Evolutionary conservation across 1,140 invertebrate species (phyloP), one percentile per base, ranked within the genome.

Genomic region (Cheumatopsyche charites): DNA sequence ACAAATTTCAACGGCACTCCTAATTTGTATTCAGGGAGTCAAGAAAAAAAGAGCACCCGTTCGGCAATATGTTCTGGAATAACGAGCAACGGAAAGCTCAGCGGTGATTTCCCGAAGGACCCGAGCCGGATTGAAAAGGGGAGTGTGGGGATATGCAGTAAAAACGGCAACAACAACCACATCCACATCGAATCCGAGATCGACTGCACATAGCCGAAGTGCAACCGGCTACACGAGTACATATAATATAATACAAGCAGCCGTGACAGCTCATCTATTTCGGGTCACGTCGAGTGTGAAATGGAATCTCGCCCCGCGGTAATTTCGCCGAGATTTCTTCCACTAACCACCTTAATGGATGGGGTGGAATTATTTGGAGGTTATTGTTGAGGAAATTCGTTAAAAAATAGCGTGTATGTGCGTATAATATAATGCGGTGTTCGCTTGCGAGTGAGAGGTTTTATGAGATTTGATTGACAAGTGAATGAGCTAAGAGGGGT

Each of bases 201-300:
- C 9, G 9, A 36, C 29, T 4, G 29, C 9, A 36, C 9, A 36
- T 36, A 36, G 29, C 29, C 3, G 9, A 3, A 36, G 29, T 36
- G 29, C 29, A 36, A 36, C 29, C 9, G 9, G 29, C 29, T n/a
- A n/a, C n/a, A n/a, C n/a, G n/a, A n/a, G n/a, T n/a, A n/a, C n/a
- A n/a, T n/a, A n/a, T n/a, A n/a, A n/a, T n/a, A n/a, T n/a, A n/a
- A n/a, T n/a, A n/a, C n/a, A n/a, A 36, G 62, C 17, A 47, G 23
- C 29, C 45, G 25, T 72, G 73, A 75, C 73, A 75, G 73, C 52
- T 75, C 73, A 75, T 75, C 73, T 72, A 75, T 75, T 75, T 67
- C 66, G 67, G 70, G 73, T 75, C 58, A 75, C 70, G 45, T 75
- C 73, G 67, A 72, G 73, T 75, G 73, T 75, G 73, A 75, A 75